Evolutionary conservation across 2,888 invertebrate genomes (phyloP).

Genomic region (Hemaris fuciformis): DNA sequence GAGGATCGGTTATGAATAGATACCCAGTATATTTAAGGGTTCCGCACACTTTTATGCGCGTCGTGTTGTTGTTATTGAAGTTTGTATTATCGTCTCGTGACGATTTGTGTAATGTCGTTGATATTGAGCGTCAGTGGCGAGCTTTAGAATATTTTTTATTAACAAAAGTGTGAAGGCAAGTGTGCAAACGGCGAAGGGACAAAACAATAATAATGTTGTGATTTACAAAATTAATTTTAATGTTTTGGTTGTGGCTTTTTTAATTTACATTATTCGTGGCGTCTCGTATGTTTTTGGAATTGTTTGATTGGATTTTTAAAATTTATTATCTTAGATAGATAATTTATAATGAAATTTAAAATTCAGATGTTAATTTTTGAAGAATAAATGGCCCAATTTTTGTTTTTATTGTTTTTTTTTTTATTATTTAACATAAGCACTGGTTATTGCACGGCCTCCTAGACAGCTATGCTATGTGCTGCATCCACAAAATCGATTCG

Average conservation of each 20-base stretch:
- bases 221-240: conserved; percentile 33
- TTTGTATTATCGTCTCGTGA: neutral
- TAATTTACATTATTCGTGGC: conserved; percentile 25
- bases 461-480: neutral
- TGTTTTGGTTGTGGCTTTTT: conserved; percentile 55
- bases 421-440: neutral
- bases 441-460: neutral
- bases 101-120: neutral
- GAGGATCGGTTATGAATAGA: neutral
- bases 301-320: conserved; percentile 25
- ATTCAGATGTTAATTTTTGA: neutral
- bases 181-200: conserved; percentile 39
- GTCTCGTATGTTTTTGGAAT: conserved; percentile 24
- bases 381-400: neutral
- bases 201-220: conserved; percentile 38
- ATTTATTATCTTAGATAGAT: neutral
- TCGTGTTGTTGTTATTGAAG: neutral
- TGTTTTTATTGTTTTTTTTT: neutral
- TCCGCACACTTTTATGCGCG: neutral
- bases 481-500: neutral
- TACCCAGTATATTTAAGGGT: neutral
- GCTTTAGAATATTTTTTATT: conserved; percentile 19
- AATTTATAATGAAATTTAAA: neutral
- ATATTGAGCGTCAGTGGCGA: conserved; percentile 7
- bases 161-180: conserved; percentile 38